Evolutionary conservation across 2,888 invertebrate species (phyloP), one percentile per base, ranked within the genome.

Genomic region (Argyresthia goedartella): DNA sequence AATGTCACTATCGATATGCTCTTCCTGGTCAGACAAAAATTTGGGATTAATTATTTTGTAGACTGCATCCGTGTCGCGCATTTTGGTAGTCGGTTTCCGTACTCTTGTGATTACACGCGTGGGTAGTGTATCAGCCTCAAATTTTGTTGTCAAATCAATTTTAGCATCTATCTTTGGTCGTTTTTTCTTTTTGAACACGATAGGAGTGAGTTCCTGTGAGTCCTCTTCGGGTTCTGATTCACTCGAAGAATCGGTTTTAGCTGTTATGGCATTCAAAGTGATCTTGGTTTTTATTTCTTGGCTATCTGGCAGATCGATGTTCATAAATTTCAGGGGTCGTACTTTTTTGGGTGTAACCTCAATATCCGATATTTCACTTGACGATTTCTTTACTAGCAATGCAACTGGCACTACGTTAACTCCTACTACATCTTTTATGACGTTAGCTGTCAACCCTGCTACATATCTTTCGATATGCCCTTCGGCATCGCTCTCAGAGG

Each of bases 221-320:
- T 67, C 62, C 11, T 35, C 63, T 60, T 81, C 80, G 1, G 59
- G 52, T 54, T 81, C 82, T 7, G 81, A 78, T 41, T 79, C 81
- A 61, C 76, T 79, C 0, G 76, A 76, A 8, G 71, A 67, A 54
- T 76, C 76, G 10, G 66, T 66, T 2, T 64, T 59, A 1, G 49
- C 10, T 13, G 56, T 50, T 57, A 60, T 69, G 3, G 57, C 46
- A 45, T 55, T 57, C 8, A 61, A 53, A 15, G 67, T 44, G 4
- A 77, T 64, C 58, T 62, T 68, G 8, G 62, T 70, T 62, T 77
- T 76, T 47, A 82, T 85, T 69, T 86, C 81, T 64, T 81, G 80
- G 54, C 81, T 85, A 50, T 71, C 67, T 1, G 81, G 82, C 52
- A 82, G 64, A 53, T 81, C 79, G 0, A 66, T 71, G 25, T 71